Evolutionary conservation across 2,888 invertebrate species (phyloP).

Genomic region (Neoitamus cyanurus): DNA sequence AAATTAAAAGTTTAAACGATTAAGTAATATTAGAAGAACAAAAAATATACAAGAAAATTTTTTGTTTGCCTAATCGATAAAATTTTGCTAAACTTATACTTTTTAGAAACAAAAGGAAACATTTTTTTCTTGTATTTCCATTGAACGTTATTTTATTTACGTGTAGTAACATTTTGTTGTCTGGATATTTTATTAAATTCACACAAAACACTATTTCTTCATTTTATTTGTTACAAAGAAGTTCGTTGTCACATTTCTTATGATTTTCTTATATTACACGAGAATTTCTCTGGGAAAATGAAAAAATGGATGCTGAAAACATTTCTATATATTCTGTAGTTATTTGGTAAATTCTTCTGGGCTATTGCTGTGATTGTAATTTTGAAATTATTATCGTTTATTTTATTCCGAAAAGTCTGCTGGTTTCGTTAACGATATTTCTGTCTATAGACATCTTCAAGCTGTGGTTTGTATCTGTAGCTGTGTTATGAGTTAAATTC

Average conservation of each 20-base stretch:
- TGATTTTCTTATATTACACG: neutral
- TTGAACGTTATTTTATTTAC: neutral
- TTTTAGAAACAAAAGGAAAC: neutral
- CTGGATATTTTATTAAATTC: neutral
- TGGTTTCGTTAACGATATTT: neutral
- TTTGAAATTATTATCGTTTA: neutral
- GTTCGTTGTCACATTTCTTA: neutral
- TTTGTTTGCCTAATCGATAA: neutral
- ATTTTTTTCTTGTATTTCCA: neutral
- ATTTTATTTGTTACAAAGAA: neutral
- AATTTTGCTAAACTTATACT: neutral
- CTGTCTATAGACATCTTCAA: neutral
- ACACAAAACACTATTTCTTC: neutral
- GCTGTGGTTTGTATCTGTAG: neutral
- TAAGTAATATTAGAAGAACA: no score
- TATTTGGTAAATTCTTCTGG: neutral
- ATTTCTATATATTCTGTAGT: neutral
- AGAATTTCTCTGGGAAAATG: neutral
- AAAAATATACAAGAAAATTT: no score
- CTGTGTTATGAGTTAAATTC: neutral
- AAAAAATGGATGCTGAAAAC: neutral
- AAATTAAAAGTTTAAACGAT: no score
- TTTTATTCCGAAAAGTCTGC: neutral
- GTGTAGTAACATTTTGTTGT: neutral
- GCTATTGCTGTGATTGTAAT: conserved; percentile 21